Conservation (phyloP, 1,140 invertebrate species). For the Conus betulinus region DNA sequence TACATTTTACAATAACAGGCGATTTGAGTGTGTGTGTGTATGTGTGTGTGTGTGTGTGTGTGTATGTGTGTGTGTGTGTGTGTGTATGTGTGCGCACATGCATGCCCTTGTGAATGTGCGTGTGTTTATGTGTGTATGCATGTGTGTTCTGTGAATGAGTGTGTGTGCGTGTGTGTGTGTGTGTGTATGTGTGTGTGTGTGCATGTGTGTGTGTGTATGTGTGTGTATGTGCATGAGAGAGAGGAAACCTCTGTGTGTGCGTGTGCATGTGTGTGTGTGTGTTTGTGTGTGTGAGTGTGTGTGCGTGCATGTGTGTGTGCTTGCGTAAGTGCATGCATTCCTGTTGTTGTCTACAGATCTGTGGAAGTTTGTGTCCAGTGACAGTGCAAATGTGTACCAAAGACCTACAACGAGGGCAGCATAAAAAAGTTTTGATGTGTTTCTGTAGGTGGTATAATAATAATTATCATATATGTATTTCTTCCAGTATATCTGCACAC, state of each 20-base stretch:
- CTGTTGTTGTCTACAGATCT: neutral
- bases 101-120: neutral
- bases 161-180: neutral
- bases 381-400: neutral
- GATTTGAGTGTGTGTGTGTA: neutral
- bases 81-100: neutral
- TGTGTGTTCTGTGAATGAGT: neutral
- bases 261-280: neutral
- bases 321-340: neutral
- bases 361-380: constrained; percentile 2
- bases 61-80: neutral
- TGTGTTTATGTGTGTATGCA: neutral
- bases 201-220: constrained; percentile 4
- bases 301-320: constrained; percentile 7
- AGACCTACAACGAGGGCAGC: too few relatives aligned
- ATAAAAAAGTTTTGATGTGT: too few relatives aligned
- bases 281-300: neutral
- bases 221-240: neutral
- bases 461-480: too few relatives aligned
- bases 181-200: constrained; percentile 8
- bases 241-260: too few relatives aligned
- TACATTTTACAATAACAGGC: too few relatives aligned
- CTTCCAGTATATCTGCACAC: too few relatives aligned
- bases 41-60: neutral
- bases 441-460: too few relatives aligned